These are phyloP conservation scores for Liolophura sinensis DNA, from an alignment of 1,140 invertebrate species.

Conservation along the genomic window DNA sequence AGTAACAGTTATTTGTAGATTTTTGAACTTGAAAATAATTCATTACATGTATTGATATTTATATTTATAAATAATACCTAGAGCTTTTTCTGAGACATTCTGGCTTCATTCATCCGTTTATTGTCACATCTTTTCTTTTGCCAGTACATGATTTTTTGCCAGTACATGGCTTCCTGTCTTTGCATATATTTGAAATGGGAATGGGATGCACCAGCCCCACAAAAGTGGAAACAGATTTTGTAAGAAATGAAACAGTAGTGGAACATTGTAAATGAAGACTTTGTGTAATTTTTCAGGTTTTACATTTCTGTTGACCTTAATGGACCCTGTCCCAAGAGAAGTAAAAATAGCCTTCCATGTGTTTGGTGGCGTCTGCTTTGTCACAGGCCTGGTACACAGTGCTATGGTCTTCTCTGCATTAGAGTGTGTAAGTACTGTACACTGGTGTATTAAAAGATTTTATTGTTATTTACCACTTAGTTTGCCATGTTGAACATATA, in stretches of 20 bases:
- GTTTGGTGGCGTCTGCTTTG: constrained; percentile 35
- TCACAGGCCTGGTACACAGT: constrained; percentile 27
- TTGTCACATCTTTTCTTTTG: too few species aligned
- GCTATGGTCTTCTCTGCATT: constrained; percentile 24
- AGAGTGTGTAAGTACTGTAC: constrained; percentile 42
- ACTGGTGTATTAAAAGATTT: neutral
- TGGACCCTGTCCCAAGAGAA: constrained; percentile 41
- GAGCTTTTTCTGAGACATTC: too few species aligned
- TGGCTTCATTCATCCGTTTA: too few species aligned
- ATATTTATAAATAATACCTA: too few species aligned
- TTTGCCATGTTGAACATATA: neutral
- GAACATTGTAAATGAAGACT: neutral
- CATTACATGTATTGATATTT: too few species aligned
- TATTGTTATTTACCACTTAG: neutral
- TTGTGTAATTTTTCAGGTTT: constrained; percentile 35
- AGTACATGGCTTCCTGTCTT: too few species aligned
- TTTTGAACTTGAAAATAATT: neutral
- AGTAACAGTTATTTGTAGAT: neutral
- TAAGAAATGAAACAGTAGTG: too few species aligned
- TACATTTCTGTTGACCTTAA: constrained; percentile 38
- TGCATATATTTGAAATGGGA: too few species aligned
- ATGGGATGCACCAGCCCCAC: too few species aligned
- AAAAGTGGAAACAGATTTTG: too few species aligned
- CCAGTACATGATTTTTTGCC: too few species aligned
- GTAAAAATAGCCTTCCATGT: constrained; percentile 43